Evolutionary conservation across 2,113 vertebrate species (phyloP).

Genomic region (Microcebus griseorufus): DNA sequence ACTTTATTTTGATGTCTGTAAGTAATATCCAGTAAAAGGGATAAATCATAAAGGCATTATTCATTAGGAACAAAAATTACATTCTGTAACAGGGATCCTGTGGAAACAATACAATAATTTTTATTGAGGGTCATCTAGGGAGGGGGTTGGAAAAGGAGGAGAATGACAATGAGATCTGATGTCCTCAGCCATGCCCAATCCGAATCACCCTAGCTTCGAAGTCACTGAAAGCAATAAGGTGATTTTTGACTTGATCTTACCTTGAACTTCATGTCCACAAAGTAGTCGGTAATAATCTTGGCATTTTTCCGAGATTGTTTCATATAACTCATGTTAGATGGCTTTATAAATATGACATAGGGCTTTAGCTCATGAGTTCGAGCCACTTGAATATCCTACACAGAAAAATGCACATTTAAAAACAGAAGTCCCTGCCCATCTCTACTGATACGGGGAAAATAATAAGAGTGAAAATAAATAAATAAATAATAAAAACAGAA

Average conservation of each 20-base stretch:
- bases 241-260: slow-evolving; percentile 73
- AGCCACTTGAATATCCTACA: slow-evolving; percentile 90
- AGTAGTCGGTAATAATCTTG: slow-evolving; percentile 92
- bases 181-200: background rate
- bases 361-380: slow-evolving; percentile 92
- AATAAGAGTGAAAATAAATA: no score
- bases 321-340: slow-evolving; percentile 89
- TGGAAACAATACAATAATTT: background rate
- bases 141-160: background rate
- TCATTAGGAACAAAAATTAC: slow-evolving; percentile 35
- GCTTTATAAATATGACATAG: slow-evolving; percentile 96
- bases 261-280: slow-evolving; percentile 92
- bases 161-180: background rate
- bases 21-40: background rate
- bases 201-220: background rate
- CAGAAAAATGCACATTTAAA: slow-evolving; percentile 36
- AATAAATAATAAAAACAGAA: background rate
- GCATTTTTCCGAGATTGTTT: slow-evolving; percentile 90
- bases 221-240: background rate
- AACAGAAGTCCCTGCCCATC: background rate
- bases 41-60: background rate
- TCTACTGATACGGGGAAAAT: no score
- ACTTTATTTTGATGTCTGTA: slow-evolving; percentile 44
- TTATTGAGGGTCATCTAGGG: background rate
- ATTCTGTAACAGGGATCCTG: background rate